Percentiles rank a stretch among this genome's conserved stretches.
These are phyloP conservation scores for Platycnemis pennipes DNA, from an alignment of 2,888 invertebrate genomes.

Conservation along the genomic window DNA sequence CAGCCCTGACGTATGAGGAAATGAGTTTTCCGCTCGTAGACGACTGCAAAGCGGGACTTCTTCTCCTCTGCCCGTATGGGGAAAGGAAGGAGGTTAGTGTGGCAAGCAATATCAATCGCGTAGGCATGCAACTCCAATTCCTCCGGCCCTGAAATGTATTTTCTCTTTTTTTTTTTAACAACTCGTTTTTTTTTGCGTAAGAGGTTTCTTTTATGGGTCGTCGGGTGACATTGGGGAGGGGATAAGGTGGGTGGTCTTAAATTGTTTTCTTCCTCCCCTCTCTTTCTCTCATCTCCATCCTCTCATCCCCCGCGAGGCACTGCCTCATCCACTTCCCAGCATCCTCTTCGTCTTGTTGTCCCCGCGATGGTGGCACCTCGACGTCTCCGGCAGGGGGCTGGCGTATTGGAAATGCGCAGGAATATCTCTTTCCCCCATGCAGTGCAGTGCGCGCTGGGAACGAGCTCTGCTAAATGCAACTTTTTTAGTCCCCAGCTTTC, in stretches of 20 bases:
- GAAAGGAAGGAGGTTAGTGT: constrained; percentile 20
- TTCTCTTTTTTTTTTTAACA: not conserved
- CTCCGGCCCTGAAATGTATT: not conserved
- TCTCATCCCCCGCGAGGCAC: not conserved
- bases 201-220: constrained; percentile 11
- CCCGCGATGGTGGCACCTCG: not conserved
- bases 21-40: constrained; percentile 52
- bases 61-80: not conserved
- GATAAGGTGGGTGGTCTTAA: not conserved
- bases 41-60: not conserved
- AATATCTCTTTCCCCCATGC: not conserved
- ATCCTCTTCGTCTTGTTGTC: not conserved
- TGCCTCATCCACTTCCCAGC: no score
- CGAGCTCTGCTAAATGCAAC: not conserved
- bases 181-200: not conserved
- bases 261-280: not conserved
- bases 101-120: constrained; percentile 55
- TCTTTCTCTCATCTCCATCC: not conserved
- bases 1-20: constrained; percentile 51
- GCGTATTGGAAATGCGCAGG: not conserved
- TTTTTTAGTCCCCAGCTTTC: not conserved
- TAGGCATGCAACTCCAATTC: constrained; percentile 59
- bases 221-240: not conserved
- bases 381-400: not conserved
- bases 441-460: not conserved